A percentile compares a stretch with the other conserved stretches of the same genome.
phyloP scores from a whole-genome alignment of 2,113 vertebrate species.

The Accipiter cooperii region DNA sequence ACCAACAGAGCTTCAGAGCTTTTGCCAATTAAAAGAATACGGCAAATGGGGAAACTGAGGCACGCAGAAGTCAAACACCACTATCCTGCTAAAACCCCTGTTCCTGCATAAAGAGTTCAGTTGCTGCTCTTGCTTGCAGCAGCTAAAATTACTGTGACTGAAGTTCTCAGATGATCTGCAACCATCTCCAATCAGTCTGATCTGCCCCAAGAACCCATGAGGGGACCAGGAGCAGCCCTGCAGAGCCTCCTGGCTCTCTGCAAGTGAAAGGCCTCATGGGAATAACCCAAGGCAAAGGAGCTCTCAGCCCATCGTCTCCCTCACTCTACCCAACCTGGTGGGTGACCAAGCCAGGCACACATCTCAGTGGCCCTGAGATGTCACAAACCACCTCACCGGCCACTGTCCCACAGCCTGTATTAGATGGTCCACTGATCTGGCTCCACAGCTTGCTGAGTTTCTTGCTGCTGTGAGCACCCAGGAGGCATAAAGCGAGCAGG shows the following conservation, averaged over 20 bases:
- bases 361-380: no score
- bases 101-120: background rate
- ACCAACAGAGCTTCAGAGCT: background rate
- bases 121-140: background rate
- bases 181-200: background rate
- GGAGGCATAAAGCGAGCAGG: background rate
- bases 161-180: background rate
- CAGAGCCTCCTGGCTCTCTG: rapidly evolving
- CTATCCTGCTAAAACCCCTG: background rate
- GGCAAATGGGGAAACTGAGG: background rate
- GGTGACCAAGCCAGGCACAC: no score
- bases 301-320: background rate
- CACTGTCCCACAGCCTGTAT: background rate
- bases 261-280: background rate
- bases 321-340: background rate
- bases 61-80: background rate
- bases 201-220: background rate
- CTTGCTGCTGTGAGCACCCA: background rate
- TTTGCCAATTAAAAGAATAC: background rate
- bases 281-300: background rate
- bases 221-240: background rate
- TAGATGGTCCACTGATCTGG: background rate
- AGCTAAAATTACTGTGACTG: background rate
- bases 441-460: background rate
- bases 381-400: background rate